Conservation (phyloP, 2,113 vertebrate species). For the Cheilinus undulatus region DNA sequence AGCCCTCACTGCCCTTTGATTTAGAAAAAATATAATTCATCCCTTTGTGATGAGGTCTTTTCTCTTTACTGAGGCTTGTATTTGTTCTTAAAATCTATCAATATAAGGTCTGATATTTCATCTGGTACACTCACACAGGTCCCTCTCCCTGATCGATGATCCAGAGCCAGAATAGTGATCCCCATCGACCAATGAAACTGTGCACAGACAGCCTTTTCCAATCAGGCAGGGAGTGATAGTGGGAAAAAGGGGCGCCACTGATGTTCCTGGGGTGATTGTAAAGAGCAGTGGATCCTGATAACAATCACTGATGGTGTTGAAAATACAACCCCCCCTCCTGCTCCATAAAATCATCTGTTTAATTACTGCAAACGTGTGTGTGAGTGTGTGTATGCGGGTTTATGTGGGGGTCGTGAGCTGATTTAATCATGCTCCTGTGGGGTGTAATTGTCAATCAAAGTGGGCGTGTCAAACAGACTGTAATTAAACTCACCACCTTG, state of each 20-base stretch:
- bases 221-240: conserved; percentile 69
- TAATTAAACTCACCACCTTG: conserved; percentile 63
- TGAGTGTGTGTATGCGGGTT: conserved; percentile 50
- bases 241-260: conserved; percentile 50
- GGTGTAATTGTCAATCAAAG: conserved; percentile 75
- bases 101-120: conserved; percentile 47
- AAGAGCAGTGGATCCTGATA: conserved; percentile 73
- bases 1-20: conserved; percentile 4
- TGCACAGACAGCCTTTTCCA: conserved; percentile 67
- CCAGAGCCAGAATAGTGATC: conserved; percentile 69
- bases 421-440: conserved; percentile 73
- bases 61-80: conserved; percentile 31
- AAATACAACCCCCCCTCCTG: conserved; percentile 52
- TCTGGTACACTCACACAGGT: conserved; percentile 46
- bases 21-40: background rate
- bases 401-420: conserved; percentile 40
- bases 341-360: conserved; percentile 72
- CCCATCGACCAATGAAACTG: conserved; percentile 76
- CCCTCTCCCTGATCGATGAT: conserved; percentile 63
- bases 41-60: conserved; percentile 2
- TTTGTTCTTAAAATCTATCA: conserved; percentile 48
- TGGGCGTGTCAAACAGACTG: conserved; percentile 56
- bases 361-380: conserved; percentile 66
- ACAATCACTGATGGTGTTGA: conserved; percentile 72
- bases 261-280: conserved; percentile 58